Evolutionary conservation across 2,888 invertebrate genomes (phyloP).

Genomic region (Patella pellucida): DNA sequence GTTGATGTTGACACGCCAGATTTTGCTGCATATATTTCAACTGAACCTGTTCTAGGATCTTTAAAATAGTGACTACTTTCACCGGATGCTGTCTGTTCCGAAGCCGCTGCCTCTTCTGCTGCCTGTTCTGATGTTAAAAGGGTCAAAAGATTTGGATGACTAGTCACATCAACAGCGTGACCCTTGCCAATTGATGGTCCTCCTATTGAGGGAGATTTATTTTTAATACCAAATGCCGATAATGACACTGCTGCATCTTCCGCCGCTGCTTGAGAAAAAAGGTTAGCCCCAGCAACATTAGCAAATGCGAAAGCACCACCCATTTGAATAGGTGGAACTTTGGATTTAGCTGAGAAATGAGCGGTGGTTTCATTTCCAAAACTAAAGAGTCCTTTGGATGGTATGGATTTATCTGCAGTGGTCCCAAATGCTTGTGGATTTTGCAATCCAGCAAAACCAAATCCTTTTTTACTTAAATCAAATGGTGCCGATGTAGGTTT

Average conservation of each 20-base stretch:
- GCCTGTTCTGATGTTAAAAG: constrained; percentile 2
- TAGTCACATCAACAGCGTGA: constrained; percentile 4
- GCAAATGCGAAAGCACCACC: not conserved
- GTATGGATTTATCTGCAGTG: not conserved
- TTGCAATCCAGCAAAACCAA: not conserved
- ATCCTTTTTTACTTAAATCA: not conserved
- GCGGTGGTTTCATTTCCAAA: too few species aligned
- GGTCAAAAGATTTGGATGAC: constrained; percentile 5
- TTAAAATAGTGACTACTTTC: not conserved
- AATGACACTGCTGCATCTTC: constrained; percentile 1
- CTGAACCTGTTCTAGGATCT: constrained; percentile 8
- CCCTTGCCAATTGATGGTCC: constrained; percentile 13
- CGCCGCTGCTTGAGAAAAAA: not conserved
- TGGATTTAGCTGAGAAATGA: too few species aligned
- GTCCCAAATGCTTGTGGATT: not conserved
- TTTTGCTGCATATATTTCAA: not conserved
- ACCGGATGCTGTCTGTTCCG: not conserved
- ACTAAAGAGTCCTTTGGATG: too few species aligned
- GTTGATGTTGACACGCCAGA: not conserved
- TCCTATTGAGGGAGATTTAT: constrained; percentile 6
- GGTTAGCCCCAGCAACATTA: not conserved
- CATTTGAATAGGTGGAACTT: too few species aligned
- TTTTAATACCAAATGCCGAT: constrained; percentile 1
- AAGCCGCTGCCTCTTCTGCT: constrained; percentile 17
- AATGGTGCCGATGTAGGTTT: not conserved